Conservation (phyloP, 2,888 invertebrate genomes). For the Bombyx huttoni region DNA sequence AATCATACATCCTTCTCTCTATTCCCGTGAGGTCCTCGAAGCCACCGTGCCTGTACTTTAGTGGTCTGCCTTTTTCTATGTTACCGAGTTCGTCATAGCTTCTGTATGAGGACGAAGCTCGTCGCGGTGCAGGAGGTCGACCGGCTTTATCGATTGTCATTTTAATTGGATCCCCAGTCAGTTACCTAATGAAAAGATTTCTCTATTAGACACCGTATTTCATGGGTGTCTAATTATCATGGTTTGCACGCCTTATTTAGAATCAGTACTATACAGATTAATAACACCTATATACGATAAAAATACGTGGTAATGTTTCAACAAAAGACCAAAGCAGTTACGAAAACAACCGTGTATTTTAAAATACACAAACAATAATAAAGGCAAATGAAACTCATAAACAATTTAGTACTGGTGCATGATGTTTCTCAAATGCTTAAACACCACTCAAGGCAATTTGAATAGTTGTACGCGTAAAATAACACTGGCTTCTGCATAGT, state of each 20-base stretch:
- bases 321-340: too few species aligned
- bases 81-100: slow-evolving; percentile 62
- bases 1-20: slow-evolving; percentile 39
- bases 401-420: too few species aligned
- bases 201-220: slow-evolving; percentile 21
- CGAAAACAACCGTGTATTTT: too few species aligned
- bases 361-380: too few species aligned
- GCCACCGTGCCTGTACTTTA: slow-evolving; percentile 53
- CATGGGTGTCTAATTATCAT: slow-evolving; percentile 8
- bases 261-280: too few species aligned
- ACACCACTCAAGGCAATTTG: too few species aligned
- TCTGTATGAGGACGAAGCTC: slow-evolving; percentile 57
- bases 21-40: slow-evolving; percentile 54
- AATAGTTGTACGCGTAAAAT: too few species aligned
- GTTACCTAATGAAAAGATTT: slow-evolving; percentile 50
- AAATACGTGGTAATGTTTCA: too few species aligned
- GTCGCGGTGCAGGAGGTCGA: slow-evolving; percentile 53
- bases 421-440: too few species aligned
- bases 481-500: too few species aligned
- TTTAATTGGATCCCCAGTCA: slow-evolving; percentile 24
- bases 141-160: slow-evolving; percentile 64
- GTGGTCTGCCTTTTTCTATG: slow-evolving; percentile 46
- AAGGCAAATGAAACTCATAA: too few species aligned
- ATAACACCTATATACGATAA: too few species aligned
- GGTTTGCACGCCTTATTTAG: not conserved